Conservation (phyloP, 2,113 vertebrate genomes). For the Romanogobio albipinnatus region DNA sequence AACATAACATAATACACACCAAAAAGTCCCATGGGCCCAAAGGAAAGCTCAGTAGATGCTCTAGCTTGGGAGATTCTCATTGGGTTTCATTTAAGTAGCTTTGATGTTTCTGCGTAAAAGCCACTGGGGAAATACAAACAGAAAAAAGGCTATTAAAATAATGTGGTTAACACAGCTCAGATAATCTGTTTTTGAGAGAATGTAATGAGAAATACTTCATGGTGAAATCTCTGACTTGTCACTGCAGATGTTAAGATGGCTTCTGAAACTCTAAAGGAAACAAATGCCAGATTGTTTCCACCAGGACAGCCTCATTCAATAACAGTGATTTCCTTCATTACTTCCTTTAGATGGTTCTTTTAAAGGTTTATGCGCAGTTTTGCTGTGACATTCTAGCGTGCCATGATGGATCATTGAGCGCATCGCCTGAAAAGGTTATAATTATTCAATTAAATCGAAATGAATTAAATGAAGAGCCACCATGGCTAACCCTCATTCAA, state of each 20-base stretch:
- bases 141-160: not conserved
- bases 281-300: too few species aligned
- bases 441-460: conserved; percentile 58
- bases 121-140: not conserved
- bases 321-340: too few species aligned
- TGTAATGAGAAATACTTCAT: not conserved
- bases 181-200: not conserved
- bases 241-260: not conserved
- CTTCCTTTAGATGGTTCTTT: not conserved
- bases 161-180: not conserved
- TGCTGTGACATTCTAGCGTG: conserved; percentile 61
- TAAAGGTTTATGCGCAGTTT: not conserved
- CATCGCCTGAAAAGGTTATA: conserved; percentile 63
- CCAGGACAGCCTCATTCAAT: too few species aligned
- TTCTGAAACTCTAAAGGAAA: not conserved
- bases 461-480: conserved; percentile 59
- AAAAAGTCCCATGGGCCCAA: not conserved
- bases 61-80: not conserved
- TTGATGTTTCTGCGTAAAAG: not conserved
- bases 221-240: not conserved
- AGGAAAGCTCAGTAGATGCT: not conserved
- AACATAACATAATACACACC: not conserved
- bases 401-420: conserved; percentile 53
- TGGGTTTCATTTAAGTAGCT: not conserved
- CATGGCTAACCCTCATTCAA: not conserved